Evolutionary conservation across 2,113 vertebrate species (phyloP).

Genomic region (Prinia subflava): DNA sequence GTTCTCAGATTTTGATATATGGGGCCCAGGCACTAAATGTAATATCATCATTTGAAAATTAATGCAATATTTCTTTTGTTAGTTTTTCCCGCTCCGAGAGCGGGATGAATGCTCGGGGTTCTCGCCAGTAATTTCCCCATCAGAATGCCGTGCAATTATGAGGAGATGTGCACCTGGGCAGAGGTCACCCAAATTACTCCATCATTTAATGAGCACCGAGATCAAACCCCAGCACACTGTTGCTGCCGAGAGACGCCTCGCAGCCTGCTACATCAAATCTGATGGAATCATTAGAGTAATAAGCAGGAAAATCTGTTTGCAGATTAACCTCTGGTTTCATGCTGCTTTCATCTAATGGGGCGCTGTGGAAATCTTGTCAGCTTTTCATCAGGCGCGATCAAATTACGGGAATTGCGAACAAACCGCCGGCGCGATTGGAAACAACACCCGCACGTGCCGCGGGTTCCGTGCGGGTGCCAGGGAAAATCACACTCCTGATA

Average conservation of each 20-base stretch:
- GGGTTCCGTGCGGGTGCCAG: conserved; percentile 73
- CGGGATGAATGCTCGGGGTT: conserved; percentile 76
- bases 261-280: conserved; percentile 89
- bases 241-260: conserved; percentile 81
- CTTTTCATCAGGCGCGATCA: conserved; percentile 87
- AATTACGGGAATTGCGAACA: conserved; percentile 70
- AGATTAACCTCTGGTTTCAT: conserved; percentile 88
- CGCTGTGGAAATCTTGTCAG: conserved; percentile 81
- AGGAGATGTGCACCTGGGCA: conserved; percentile 87
- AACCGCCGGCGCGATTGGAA: conserved; percentile 47
- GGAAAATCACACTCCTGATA: conserved; percentile 70
- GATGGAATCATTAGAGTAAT: conserved; percentile 99
- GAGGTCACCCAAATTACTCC: conserved; percentile 96
- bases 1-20: conserved; percentile 93
- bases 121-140: conserved; percentile 80
- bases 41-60: conserved; percentile 99
- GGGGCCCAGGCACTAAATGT: conserved; percentile 91
- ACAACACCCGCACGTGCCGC: conserved; percentile 72
- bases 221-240: conserved; percentile 84
- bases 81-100: conserved; percentile 71
- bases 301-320: conserved; percentile 98
- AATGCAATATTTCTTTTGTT: conserved; percentile 99
- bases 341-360: conserved; percentile 88
- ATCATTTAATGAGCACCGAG: conserved; percentile 90
- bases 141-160: conserved; percentile 95